Base-by-base conservation (phyloP, 2,888 invertebrate genomes). In the Plemyria rubiginata region DNA sequence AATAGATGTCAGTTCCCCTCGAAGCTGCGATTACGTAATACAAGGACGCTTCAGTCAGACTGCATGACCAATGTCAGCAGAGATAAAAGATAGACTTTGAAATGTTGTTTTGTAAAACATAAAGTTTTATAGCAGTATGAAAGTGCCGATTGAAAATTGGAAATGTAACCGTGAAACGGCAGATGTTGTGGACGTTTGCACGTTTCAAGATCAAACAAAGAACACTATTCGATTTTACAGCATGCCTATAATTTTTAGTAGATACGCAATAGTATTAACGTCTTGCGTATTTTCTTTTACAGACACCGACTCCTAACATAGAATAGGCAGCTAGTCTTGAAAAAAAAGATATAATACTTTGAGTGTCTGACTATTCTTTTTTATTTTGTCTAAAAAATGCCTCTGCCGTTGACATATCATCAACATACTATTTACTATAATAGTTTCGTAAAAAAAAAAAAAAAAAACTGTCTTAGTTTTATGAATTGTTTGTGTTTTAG, bases 121-220 rank as follows among this genome's bases (percentile, higher is more conserved):
- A 82, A 86, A 88, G 67, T 87, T 91, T 91, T 90, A 90, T 87
- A 83, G 85, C 80, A 67, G 79, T 79, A 76, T 78, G 83, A 82
- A 84, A 82, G 78, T 79, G 75, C 75, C 84, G 85, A 86, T 81
- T 86, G 88, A 87, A 90, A 90, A 90, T 89, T 85, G 83, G 84
- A 84, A 87, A 86, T 85, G 87, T 84, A 84, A 87, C 82, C 92
- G 88, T 90, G 88, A 87, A 89, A 91, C 86, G 85, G 86, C 92
- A 92, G 91, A 91, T 92, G 71, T 59, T 60, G 54, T 57, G 16
- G 60, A 61, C 46, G 65, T 54, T 56, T 53, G 64, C 64, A 60
- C 64, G 64, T 60, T 60, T 60, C 57, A 54, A 57, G 54, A 65
- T 61, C 65, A 65, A 65, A 65, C 60, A 65, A 65, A 60, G 60